Percentiles rank a stretch among this genome's conserved stretches.
These are phyloP conservation scores for Xylophagus ater DNA, from an alignment of 2,888 invertebrate species.

Conservation along the genomic window DNA sequence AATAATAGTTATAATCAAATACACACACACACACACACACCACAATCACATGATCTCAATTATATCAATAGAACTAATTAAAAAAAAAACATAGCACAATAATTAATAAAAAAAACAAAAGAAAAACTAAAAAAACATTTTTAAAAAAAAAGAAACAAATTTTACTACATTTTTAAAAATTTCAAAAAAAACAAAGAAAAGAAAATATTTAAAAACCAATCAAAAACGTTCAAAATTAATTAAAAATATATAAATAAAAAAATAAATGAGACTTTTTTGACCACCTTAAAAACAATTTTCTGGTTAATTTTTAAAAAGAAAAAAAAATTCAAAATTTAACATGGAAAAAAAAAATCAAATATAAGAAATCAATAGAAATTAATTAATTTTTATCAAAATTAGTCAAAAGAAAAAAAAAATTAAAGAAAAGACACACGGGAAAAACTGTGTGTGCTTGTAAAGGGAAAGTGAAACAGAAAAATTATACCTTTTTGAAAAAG, in stretches of 20 bases:
- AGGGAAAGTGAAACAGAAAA: too few relatives aligned
- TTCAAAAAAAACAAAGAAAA: background rate
- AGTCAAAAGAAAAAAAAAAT: background rate
- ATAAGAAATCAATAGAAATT: background rate
- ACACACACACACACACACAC: background rate
- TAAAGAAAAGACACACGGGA: background rate
- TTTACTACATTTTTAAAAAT: background rate
- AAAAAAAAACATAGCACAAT: too few relatives aligned
- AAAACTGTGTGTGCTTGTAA: too few relatives aligned
- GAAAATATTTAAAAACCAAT: slow-evolving; percentile 26
- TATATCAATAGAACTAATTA: too few relatives aligned
- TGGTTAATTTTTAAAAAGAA: slow-evolving; percentile 5
- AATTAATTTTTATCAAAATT: background rate
- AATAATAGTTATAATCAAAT: background rate
- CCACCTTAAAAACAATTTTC: slow-evolving; percentile 18
- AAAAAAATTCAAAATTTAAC: background rate
- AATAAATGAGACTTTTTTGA: slow-evolving; percentile 10
- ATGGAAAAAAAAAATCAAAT: background rate
- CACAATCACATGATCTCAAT: too few relatives aligned
- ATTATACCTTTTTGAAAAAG: too few relatives aligned
- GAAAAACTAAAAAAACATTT: slow-evolving; percentile 1
- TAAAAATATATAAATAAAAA: slow-evolving; percentile 12
- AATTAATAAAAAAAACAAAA: background rate
- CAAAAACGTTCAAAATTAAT: slow-evolving; percentile 35
- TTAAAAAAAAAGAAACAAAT: too few relatives aligned